Conservation (phyloP, 2,113 vertebrate genomes). For the Pyrgilauda ruficollis region DNA sequence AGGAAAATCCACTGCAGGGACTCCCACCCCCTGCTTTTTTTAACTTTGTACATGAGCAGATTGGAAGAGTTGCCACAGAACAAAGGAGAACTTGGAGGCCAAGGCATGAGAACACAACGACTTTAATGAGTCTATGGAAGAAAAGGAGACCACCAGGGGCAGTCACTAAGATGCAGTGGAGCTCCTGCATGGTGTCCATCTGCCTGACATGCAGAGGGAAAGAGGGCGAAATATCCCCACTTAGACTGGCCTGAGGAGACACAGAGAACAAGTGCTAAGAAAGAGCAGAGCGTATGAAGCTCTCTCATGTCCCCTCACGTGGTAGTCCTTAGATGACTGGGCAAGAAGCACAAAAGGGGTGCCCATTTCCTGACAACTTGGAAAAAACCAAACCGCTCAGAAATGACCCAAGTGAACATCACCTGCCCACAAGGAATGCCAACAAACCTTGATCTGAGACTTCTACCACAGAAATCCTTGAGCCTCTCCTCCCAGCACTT, state of each 20-base stretch:
- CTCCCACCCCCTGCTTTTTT: not conserved
- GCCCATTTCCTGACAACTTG: not conserved
- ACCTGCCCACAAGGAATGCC: not conserved
- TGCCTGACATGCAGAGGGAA: not conserved
- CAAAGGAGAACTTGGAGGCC: not conserved
- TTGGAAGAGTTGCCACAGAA: not conserved
- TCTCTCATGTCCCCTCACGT: not conserved
- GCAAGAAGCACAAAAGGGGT: rapidly evolving
- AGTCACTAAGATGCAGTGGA: not conserved
- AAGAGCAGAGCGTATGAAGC: not conserved
- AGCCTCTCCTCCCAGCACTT: not conserved
- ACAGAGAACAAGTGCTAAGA: not conserved
- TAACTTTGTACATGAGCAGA: not conserved
- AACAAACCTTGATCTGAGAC: not conserved
- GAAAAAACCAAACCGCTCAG: not conserved
- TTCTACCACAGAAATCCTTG: not conserved
- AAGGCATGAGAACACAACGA: not conserved
- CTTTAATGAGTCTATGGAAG: not conserved
- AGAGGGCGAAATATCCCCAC: not conserved
- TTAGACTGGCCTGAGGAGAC: not conserved
- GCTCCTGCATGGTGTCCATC: not conserved
- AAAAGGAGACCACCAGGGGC: not conserved
- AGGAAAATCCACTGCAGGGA: not conserved
- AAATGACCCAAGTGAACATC: not conserved
- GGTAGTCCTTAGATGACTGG: not conserved